These are phyloP conservation scores for Oscheius sp. DNA, from an alignment of 2,888 invertebrate genomes.

Conservation along the genomic window DNA sequence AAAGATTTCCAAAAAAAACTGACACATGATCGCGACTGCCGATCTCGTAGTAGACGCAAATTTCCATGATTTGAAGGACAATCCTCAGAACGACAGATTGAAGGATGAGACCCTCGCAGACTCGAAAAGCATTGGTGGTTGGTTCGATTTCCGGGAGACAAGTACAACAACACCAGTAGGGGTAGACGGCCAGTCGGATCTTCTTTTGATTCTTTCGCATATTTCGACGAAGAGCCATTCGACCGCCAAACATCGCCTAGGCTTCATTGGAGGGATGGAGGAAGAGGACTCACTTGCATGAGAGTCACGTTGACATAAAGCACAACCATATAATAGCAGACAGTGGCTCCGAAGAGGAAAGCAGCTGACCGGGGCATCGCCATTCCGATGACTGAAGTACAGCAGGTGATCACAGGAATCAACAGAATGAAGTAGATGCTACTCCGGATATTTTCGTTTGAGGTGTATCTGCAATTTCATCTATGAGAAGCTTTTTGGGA, in stretches of 20 bases:
- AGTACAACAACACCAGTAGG: slow-evolving; percentile 8
- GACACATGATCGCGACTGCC: slow-evolving; percentile 7
- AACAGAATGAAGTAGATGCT: slow-evolving; percentile 21
- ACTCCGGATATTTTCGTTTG: slow-evolving; percentile 21
- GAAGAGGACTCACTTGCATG: neutral
- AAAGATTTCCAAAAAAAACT: too few relatives aligned
- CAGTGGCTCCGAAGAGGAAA: slow-evolving; percentile 15
- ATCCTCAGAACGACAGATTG: slow-evolving; percentile 20
- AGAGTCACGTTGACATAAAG: slow-evolving; percentile 6
- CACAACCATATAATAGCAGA: slow-evolving; percentile 20
- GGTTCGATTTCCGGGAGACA: slow-evolving; percentile 16
- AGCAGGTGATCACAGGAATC: slow-evolving; percentile 8
- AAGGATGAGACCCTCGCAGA: slow-evolving; percentile 26
- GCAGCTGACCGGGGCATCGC: slow-evolving; percentile 15
- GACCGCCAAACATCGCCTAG: slow-evolving; percentile 21
- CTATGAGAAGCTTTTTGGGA: too few relatives aligned
- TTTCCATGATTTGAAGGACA: slow-evolving; percentile 9
- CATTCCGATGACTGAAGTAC: slow-evolving; percentile 10
- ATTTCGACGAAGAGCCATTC: slow-evolving; percentile 4
- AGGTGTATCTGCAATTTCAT: slow-evolving; percentile 12
- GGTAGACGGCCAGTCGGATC: slow-evolving; percentile 10
- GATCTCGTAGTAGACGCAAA: slow-evolving; percentile 19
- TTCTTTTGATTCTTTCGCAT: slow-evolving; percentile 3
- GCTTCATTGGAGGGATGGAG: neutral
- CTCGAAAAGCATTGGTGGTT: neutral